These are phyloP conservation scores for Drosophila serrata DNA, from an alignment of 1,140 invertebrate genomes.

Conservation along the genomic window DNA sequence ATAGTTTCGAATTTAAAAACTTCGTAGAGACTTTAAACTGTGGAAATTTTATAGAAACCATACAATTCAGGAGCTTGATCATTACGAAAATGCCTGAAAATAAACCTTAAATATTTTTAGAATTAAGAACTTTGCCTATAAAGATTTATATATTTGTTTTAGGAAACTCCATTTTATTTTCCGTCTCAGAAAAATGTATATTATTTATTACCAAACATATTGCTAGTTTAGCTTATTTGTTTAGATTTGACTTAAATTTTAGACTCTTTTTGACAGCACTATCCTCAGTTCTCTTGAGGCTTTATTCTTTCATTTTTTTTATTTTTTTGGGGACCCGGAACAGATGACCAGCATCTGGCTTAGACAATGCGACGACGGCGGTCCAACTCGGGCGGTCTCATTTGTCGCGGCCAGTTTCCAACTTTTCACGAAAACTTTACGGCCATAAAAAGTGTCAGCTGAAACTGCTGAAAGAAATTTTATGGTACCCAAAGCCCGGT, in stretches of 20 bases:
- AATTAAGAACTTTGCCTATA: neutral
- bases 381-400: slow-evolving; percentile 77
- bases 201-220: accelerated
- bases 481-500: slow-evolving; percentile 20
- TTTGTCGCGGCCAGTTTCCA: slow-evolving; percentile 65
- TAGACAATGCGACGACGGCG: slow-evolving; percentile 76
- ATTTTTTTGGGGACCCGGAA: slow-evolving; percentile 27
- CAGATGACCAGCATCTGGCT: slow-evolving; percentile 77
- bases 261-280: neutral
- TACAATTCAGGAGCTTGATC: no score
- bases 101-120: neutral
- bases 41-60: no score
- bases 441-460: slow-evolving; percentile 73
- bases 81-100: neutral
- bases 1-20: neutral
- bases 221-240: neutral
- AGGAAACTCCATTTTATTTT: no score
- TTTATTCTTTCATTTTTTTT: neutral
- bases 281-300: neutral
- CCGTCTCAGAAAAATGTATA: neutral
- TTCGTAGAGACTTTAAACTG: neutral
- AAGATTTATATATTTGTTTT: neutral
- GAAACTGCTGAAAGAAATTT: slow-evolving; percentile 72
- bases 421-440: slow-evolving; percentile 69
- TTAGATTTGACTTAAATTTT: neutral